Conservation (phyloP, 35 echinoderm and acorn worm genomes). For the Acanthaster planci region DNA sequence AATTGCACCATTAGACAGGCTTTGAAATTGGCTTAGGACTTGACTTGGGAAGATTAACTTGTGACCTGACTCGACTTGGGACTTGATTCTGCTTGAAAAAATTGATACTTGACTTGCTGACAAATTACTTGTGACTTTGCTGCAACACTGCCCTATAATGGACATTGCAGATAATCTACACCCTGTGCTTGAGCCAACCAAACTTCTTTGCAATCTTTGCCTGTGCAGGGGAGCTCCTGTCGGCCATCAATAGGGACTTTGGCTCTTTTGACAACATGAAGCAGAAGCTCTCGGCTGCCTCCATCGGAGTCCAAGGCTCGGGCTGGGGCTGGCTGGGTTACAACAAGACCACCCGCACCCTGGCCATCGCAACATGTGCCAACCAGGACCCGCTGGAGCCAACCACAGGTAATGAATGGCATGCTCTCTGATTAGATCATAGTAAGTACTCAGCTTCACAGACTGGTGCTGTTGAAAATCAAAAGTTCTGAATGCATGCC, state of each 20-base stretch:
- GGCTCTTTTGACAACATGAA: slow-evolving; percentile 82
- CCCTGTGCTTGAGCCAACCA: not conserved
- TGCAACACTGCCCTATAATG: not conserved
- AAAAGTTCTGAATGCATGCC: too few species aligned
- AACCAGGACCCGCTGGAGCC: slow-evolving; percentile 92
- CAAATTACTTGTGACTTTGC: too few species aligned
- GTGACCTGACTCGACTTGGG: too few species aligned
- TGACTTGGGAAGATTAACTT: too few species aligned
- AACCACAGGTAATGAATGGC: slow-evolving; percentile 74
- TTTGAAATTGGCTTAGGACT: too few species aligned
- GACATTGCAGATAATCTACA: not conserved
- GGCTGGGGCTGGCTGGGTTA: slow-evolving; percentile 97
- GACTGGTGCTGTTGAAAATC: too few species aligned
- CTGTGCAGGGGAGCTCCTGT: slow-evolving; percentile 68
- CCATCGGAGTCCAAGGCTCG: slow-evolving; percentile 91
- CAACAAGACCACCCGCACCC: slow-evolving; percentile 46
- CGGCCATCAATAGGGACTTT: slow-evolving; percentile 86
- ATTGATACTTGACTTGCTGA: too few species aligned
- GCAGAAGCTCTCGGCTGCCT: slow-evolving; percentile 65
- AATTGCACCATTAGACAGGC: too few species aligned
- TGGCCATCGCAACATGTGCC: slow-evolving; percentile 82
- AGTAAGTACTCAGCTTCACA: too few species aligned
- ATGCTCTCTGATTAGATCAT: too few species aligned
- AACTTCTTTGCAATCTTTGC: not conserved
- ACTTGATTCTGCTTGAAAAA: too few species aligned